Conservation (phyloP, 2,888 invertebrate species). For the Dasypolia templi region DNA sequence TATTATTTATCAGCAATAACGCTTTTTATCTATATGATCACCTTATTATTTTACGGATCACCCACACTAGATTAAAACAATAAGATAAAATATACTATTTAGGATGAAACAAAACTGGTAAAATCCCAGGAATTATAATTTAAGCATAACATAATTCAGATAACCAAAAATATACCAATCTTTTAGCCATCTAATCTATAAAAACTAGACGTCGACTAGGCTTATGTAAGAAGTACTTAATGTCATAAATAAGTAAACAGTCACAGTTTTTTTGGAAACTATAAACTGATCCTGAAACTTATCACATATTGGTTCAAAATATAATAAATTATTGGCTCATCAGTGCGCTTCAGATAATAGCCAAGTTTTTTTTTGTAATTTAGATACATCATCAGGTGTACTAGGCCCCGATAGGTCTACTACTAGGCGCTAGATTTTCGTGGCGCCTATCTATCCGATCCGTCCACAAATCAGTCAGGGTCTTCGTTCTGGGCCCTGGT, state of each 20-base stretch:
- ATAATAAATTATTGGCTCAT: slow-evolving; percentile 24
- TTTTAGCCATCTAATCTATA: slow-evolving; percentile 27
- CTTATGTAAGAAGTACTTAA: slow-evolving; percentile 15
- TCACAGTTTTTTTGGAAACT: slow-evolving; percentile 8
- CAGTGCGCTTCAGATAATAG: slow-evolving; percentile 33
- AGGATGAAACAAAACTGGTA: slow-evolving; percentile 19
- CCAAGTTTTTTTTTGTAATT: slow-evolving; percentile 12
- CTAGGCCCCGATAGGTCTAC: neutral
- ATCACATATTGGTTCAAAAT: slow-evolving; percentile 40
- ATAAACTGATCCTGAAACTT: slow-evolving; percentile 22
- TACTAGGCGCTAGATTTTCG: slow-evolving; percentile 5
- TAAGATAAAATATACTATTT: slow-evolving; percentile 9
- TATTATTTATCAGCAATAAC: slow-evolving; percentile 23
- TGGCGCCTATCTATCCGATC: neutral
- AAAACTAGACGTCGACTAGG: slow-evolving; percentile 45
- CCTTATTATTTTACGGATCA: slow-evolving; percentile 34
- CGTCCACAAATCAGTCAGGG: neutral
- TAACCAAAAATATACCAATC: slow-evolving; percentile 13
- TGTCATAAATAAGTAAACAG: slow-evolving; percentile 11
- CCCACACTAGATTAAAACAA: slow-evolving; percentile 16
- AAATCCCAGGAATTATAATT: slow-evolving; percentile 13
- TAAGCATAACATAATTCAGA: slow-evolving; percentile 11
- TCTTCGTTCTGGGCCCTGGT: neutral
- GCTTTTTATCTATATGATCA: slow-evolving; percentile 34
- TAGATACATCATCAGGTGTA: neutral